phyloP scores from a whole-genome alignment of 2,888 invertebrate genomes.

The Nephrotoma appendiculata region DNA sequence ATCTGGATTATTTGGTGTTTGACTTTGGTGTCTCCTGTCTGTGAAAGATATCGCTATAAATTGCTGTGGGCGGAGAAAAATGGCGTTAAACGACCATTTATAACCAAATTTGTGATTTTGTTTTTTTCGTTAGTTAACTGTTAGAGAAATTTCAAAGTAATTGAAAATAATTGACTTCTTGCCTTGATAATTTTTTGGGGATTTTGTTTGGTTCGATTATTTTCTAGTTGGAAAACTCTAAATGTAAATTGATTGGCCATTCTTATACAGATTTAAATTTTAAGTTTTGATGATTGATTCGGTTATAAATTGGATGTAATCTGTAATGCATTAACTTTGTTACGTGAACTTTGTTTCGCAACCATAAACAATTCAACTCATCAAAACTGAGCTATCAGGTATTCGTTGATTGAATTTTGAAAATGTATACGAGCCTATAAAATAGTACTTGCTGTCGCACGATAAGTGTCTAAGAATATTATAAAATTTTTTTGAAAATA shows the following conservation, averaged over 20 bases:
- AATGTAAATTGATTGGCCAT: not conserved
- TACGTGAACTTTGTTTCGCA: no score
- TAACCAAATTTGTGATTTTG: not conserved
- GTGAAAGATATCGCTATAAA: not conserved
- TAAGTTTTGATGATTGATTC: not conserved
- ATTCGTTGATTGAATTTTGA: no score
- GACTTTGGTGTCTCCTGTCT: not conserved
- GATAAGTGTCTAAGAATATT: no score
- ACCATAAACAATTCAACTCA: no score
- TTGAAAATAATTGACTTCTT: not conserved
- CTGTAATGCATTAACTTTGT: no score
- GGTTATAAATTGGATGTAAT: not conserved
- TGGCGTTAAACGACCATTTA: not conserved
- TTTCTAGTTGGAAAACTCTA: not conserved
- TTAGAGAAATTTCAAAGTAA: not conserved
- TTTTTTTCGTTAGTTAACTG: not conserved
- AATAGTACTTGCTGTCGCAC: no score
- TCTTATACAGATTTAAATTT: not conserved
- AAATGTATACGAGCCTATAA: no score
- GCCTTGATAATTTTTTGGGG: not conserved
- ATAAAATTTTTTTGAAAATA: no score
- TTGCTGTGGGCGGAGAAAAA: not conserved
- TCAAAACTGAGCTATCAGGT: no score
- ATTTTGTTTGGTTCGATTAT: not conserved
- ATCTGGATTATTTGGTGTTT: not conserved